Percentiles rank a stretch among this genome's conserved stretches.
phyloP scores from a whole-genome alignment of 2,113 vertebrate species.

The Neogobius melanostomus region DNA sequence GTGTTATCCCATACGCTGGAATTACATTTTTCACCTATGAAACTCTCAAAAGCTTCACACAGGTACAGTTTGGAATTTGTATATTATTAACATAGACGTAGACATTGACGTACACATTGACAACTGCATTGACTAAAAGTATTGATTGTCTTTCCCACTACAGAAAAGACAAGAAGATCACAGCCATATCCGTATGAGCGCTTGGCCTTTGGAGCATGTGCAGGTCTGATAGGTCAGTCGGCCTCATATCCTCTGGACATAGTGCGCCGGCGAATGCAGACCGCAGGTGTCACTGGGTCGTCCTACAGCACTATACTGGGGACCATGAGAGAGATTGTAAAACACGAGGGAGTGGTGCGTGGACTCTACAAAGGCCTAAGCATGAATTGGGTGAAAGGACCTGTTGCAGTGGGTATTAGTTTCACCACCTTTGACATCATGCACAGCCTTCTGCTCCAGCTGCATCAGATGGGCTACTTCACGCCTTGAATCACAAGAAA shows the following conservation, averaged over 20 bases:
- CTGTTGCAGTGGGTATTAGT: slow-evolving; percentile 92
- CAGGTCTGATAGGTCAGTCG: slow-evolving; percentile 91
- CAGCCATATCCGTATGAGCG: slow-evolving; percentile 88
- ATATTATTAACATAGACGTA: not conserved
- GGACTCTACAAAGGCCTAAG: slow-evolving; percentile 97
- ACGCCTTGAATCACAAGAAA: slow-evolving; percentile 63
- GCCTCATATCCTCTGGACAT: slow-evolving; percentile 96
- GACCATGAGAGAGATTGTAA: slow-evolving; percentile 84
- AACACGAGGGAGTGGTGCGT: slow-evolving; percentile 83
- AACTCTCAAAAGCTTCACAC: slow-evolving; percentile 90
- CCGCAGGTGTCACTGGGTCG: slow-evolving; percentile 87
- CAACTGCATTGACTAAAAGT: not conserved
- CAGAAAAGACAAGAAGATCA: slow-evolving; percentile 82
- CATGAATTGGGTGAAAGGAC: slow-evolving; percentile 99
- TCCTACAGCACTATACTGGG: slow-evolving; percentile 78
- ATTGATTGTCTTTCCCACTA: not conserved
- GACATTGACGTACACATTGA: not conserved
- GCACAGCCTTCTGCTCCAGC: slow-evolving; percentile 85
- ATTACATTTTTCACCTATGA: slow-evolving; percentile 98
- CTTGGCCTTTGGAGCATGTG: slow-evolving; percentile 90
- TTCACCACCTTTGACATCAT: slow-evolving; percentile 94
- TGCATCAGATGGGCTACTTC: slow-evolving; percentile 73
- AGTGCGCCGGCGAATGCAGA: slow-evolving; percentile 97
- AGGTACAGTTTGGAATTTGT: slow-evolving; percentile 72
- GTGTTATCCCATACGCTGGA: slow-evolving; percentile 92